Evolutionary conservation across 1,140 invertebrate genomes (phyloP), one percentile per base, ranked within the genome.

Genomic region (Drosophila biarmipes): DNA sequence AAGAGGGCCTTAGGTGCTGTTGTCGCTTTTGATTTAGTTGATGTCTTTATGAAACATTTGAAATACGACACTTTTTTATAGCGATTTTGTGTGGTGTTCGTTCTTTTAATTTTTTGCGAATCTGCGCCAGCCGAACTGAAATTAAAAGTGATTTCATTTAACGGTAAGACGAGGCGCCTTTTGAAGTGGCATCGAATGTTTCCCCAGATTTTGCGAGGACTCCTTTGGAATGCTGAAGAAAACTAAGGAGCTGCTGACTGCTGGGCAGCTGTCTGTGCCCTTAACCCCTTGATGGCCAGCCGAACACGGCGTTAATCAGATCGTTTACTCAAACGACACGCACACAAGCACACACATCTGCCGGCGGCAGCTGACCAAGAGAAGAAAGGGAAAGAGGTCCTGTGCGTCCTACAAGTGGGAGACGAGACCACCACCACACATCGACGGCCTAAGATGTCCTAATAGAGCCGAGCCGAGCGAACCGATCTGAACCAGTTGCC

Each of bases 31-130:
- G 84, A 89, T 89, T 89, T 89, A 89, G 84, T 89, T 89, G 84
- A 89, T 89, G 84, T 89, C 84, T 89, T 89, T 89, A 89, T 87
- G 84, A 84, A 87, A 80, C 84, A 89, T 89, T 89, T 89, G 84
- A 89, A 89, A 89, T 55, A 89, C 84, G 84, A 89, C 85, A 89
- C 84, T 89, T 89, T 86, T 75, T 78, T 78, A 56, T 69, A 68
- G 64, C 42, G 63, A 27, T 55, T 40, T 38, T 69, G 53, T 69
- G 57, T 57, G 38, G 53, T 51, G 42, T 35, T 42, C 31, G 14
- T 10, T 29, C 1, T 12, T 14, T 34, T 24, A 4, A 24, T 58
- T 48, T 40, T 61, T 45, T 40, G 66, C n/a, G 51, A 66, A 54
- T 53, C 61, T 53, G 74, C 46, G 42, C 17, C 27, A 38, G 57